These are phyloP conservation scores for Luidia sarsii DNA, from an alignment of 53 echinoderm and acorn worm genomes.

Conservation along the genomic window DNA sequence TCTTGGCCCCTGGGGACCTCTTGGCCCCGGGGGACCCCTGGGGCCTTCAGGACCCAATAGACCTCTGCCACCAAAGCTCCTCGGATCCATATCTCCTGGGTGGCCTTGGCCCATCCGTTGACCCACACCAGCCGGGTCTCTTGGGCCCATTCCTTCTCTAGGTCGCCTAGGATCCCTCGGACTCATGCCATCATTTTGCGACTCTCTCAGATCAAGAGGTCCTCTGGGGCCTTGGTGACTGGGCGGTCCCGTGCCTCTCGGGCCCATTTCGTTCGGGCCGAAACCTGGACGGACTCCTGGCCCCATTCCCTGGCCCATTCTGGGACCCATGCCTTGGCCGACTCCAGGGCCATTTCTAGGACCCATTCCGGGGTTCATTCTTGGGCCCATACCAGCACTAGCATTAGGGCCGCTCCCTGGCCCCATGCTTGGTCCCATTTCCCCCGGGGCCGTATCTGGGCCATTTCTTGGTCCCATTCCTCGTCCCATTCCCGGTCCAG, in stretches of 20 bases:
- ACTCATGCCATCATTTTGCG: not conserved
- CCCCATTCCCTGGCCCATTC: no score
- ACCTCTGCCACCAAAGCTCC: slow-evolving; percentile 17
- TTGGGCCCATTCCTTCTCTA: slow-evolving; percentile 14
- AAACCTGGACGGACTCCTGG: slow-evolving; percentile 40
- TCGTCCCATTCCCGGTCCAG: not conserved
- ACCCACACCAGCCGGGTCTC: slow-evolving; percentile 25
- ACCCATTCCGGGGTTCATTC: no score
- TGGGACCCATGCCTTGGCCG: not conserved
- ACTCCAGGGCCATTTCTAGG: no score
- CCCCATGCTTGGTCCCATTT: slow-evolving; percentile 32
- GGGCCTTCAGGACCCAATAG: slow-evolving; percentile 30
- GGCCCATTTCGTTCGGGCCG: slow-evolving; percentile 10
- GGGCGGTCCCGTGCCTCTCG: not conserved
- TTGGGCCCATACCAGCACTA: slow-evolving; percentile 8
- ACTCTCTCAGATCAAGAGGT: not conserved
- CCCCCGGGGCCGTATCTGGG: slow-evolving; percentile 30
- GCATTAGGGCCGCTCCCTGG: slow-evolving; percentile 49
- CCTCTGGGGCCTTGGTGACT: slow-evolving; percentile 19
- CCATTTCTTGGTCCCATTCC: slow-evolving; percentile 1
- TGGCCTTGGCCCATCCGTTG: slow-evolving; percentile 25
- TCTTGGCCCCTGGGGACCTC: slow-evolving; percentile 36
- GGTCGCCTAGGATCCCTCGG: slow-evolving; percentile 2
- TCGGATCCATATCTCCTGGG: slow-evolving; percentile 4
- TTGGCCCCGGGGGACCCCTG: no score